Base-by-base conservation (phyloP, 2,797 vertebrate genomes). In the Poecilia velifera region DNA sequence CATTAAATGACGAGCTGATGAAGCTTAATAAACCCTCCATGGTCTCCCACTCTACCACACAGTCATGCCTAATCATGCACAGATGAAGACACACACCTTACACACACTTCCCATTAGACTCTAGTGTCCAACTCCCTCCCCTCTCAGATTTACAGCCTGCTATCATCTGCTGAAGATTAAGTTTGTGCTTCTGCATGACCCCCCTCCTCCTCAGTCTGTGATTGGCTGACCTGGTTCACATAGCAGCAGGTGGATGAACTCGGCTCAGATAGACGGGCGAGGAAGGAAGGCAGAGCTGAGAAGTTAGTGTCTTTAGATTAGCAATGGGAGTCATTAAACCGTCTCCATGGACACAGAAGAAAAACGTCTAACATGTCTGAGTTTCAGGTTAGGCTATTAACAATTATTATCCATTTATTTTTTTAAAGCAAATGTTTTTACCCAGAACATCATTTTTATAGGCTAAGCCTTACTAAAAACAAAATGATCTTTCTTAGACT, bases 141-240 rank as follows among this genome's bases (percentile, higher is more conserved):
- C 71, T 75, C 41, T 73, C 78, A n/a, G 85, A 87, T 82, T 84
- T 84, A 81, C 84, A 76, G 64, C 74, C 93, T 76, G 68, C 84
- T 82, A 74, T 22, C 66, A 43, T 43, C 68, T 71, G 68, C 41
- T 45, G 68, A 28, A 92, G 87, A 88, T 90, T 93, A 93, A 92
- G 85, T 74, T 53, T 86, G 91, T 91, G 91, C 79, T 68, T 88
- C 91, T 91, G 91, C 79, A 77, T 93, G 91, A 93, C 76, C 25
- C 6, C 62, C 6, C 53, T 62, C 74, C 13, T 45, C 68, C 74
- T 81, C 34, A 14, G n/a, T 70, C 6, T 74, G 72, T 72, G 77
- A 53, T 62, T 71, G 68, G 68, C 68, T 45, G 66, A 31, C 25
- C 34, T 47, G 9, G 66, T 70, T 59, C 62, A 53, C 34, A 25